Percentiles rank a stretch among this genome's conserved stretches.
Conservation (phyloP, 2,113 vertebrate species). For the Podiceps cristatus region DNA sequence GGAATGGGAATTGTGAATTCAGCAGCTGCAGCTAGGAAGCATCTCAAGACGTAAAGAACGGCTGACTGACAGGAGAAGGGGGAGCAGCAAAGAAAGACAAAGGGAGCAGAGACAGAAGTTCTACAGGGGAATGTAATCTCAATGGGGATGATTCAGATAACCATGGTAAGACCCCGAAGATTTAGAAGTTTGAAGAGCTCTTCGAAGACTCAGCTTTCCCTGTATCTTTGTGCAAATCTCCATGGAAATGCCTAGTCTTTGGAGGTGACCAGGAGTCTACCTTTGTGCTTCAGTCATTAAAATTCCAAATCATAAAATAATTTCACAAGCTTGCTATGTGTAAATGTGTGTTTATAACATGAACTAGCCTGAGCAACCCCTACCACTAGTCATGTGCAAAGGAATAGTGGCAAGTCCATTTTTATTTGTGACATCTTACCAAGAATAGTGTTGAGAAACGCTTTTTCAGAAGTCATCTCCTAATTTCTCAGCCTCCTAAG, state of each 20-base stretch:
- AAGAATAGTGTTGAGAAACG: background rate
- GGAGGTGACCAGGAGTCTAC: background rate
- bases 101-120: background rate
- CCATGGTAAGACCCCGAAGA: background rate
- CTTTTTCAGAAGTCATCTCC: background rate
- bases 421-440: background rate
- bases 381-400: background rate
- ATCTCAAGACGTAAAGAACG: background rate
- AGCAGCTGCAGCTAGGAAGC: background rate
- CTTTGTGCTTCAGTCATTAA: background rate
- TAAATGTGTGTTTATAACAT: background rate
- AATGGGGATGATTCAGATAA: accelerated
- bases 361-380: background rate
- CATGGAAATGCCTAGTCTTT: background rate
- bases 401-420: background rate
- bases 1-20: background rate
- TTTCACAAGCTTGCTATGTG: background rate
- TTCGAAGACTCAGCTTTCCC: background rate
- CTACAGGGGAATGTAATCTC: background rate
- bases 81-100: background rate
- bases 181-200: background rate
- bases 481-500: background rate
- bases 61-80: background rate
- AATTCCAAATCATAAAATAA: background rate
- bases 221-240: background rate